Evolutionary conservation across 2,113 vertebrate genomes (phyloP).

Genomic region (Mus musculus): DNA sequence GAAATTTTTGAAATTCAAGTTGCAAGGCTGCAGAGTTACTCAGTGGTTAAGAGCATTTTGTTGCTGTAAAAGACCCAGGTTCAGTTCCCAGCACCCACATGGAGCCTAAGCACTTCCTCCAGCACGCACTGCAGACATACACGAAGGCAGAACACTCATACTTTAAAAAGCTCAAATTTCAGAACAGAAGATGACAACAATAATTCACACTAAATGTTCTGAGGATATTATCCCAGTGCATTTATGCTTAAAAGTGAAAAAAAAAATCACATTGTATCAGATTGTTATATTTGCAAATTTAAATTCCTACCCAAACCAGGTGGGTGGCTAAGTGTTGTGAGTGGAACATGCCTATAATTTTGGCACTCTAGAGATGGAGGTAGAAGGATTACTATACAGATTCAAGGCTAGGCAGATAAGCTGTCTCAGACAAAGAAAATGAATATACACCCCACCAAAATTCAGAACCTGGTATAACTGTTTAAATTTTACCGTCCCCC

Average conservation of each 20-base stretch:
- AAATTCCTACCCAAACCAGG: conserved; percentile 40
- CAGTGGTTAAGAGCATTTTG: no score
- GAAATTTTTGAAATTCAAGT: conserved; percentile 34
- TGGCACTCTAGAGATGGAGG: no score
- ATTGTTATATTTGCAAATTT: conserved; percentile 20
- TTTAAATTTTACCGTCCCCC: neutral
- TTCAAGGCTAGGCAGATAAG: no score
- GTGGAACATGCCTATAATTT: neutral
- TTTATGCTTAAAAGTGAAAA: conserved; percentile 40
- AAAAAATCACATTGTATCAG: conserved; percentile 27
- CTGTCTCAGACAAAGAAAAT: no score
- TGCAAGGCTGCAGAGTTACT: neutral
- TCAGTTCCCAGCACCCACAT: no score
- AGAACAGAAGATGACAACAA: conserved; percentile 7
- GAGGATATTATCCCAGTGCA: neutral
- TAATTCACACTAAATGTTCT: neutral
- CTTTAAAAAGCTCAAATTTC: conserved; percentile 28
- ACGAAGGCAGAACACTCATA: no score
- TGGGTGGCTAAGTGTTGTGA: neutral
- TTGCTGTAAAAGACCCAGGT: no score
- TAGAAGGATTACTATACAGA: no score
- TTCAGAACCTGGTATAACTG: neutral
- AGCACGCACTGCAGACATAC: no score
- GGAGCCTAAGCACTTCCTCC: no score
- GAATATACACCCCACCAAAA: neutral